A percentile compares a stretch with the other conserved stretches of the same genome.
phyloP scores from a whole-genome alignment of 2,113 vertebrate genomes.

The Epinephelus lanceolatus region DNA sequence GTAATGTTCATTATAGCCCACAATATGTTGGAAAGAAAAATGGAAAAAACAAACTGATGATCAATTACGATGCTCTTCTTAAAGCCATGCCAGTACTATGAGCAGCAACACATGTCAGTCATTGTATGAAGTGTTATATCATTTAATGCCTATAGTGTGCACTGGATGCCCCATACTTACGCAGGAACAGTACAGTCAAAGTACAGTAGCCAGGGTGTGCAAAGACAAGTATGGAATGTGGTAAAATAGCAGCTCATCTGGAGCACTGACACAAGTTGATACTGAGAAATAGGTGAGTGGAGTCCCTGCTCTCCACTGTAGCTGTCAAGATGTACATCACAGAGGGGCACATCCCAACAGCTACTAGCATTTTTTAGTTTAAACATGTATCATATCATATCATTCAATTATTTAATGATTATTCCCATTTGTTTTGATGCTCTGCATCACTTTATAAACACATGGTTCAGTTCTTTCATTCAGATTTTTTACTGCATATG shows the following conservation, averaged over 20 bases:
- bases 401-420: too few species aligned
- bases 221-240: not conserved
- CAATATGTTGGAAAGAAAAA: not conserved
- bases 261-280: not conserved
- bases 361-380: too few species aligned
- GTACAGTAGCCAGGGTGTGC: too few species aligned
- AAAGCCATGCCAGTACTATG: not conserved
- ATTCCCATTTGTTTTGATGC: too few species aligned
- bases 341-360: too few species aligned
- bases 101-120: not conserved
- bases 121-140: not conserved
- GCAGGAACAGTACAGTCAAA: not conserved
- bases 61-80: not conserved
- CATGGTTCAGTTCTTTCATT: too few species aligned
- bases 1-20: not conserved
- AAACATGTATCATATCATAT: too few species aligned
- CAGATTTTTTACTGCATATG: too few species aligned
- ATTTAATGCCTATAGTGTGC: not conserved
- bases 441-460: too few species aligned
- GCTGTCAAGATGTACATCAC: too few species aligned
- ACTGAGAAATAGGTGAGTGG: not conserved
- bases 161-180: not conserved
- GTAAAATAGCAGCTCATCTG: not conserved
- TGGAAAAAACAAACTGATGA: not conserved
- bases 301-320: too few species aligned